Percentiles rank a stretch among this genome's conserved stretches.
Conservation (phyloP, 1,140 invertebrate species). For the Scaptodrosophila lebanonensis region DNA sequence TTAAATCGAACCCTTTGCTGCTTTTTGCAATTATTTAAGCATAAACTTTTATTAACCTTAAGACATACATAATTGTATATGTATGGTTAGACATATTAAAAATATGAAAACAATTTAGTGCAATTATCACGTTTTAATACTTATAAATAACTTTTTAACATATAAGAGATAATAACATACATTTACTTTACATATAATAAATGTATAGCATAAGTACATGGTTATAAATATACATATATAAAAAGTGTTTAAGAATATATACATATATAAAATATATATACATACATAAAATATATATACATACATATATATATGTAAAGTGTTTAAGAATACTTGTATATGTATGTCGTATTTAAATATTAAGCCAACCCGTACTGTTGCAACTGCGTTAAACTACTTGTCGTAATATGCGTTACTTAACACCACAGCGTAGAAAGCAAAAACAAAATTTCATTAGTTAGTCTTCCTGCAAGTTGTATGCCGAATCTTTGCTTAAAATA, state of each 20-base stretch:
- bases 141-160: slow-evolving; percentile 60
- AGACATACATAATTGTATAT: slow-evolving; percentile 30
- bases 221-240: slow-evolving; percentile 21
- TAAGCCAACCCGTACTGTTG: slow-evolving; percentile 18
- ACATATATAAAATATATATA: slow-evolving; percentile 17
- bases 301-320: slow-evolving; percentile 14
- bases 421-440: slow-evolving; percentile 18
- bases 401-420: slow-evolving; percentile 27
- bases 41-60: slow-evolving; percentile 43
- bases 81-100: slow-evolving; percentile 39
- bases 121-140: slow-evolving; percentile 72
- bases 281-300: slow-evolving; percentile 40
- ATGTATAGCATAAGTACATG: slow-evolving; percentile 33
- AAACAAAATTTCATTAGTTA: too few relatives aligned
- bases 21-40: slow-evolving; percentile 53
- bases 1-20: slow-evolving; percentile 48
- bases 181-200: slow-evolving; percentile 20
- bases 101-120: slow-evolving; percentile 51
- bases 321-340: slow-evolving; percentile 12
- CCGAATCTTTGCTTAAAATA: too few relatives aligned
- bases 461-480: slow-evolving; percentile 26
- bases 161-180: slow-evolving; percentile 42
- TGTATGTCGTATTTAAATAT: slow-evolving; percentile 13
- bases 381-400: too few relatives aligned
- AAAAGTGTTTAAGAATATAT: slow-evolving; percentile 6